Percentiles rank a stretch among this genome's conserved stretches.
phyloP scores from a whole-genome alignment of 2,797 vertebrate genomes.

The Tragopan temminckii region DNA sequence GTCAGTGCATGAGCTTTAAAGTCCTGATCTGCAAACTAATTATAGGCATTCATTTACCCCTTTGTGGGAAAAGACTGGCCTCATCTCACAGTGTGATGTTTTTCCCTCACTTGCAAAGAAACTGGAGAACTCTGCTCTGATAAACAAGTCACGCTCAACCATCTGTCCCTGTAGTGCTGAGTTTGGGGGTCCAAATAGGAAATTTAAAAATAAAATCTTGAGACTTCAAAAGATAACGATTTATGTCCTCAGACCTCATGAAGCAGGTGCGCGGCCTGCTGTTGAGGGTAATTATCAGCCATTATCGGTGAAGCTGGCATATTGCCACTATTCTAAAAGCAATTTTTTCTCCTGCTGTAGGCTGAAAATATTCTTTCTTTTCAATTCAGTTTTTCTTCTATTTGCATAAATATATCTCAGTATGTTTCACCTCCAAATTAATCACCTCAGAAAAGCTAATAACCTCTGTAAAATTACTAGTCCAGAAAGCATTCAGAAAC shows the following conservation, averaged over 20 bases:
- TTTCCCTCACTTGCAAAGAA: neutral
- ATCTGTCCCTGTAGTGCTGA: neutral
- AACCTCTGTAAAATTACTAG: neutral
- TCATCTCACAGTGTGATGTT: neutral
- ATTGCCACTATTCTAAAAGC: slow-evolving; percentile 16
- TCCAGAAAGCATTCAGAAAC: neutral
- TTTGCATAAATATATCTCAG: neutral
- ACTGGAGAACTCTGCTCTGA: accelerated
- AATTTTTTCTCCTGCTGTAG: neutral
- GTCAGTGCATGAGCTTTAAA: neutral
- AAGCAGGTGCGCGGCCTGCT: slow-evolving; percentile 53
- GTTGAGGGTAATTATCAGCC: slow-evolving; percentile 51
- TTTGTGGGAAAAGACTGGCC: neutral
- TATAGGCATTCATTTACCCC: neutral
- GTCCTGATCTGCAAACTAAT: neutral
- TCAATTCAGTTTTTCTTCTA: neutral
- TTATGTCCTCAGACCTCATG: slow-evolving; percentile 12
- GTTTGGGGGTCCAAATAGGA: neutral
- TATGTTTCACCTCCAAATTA: slow-evolving; percentile 16
- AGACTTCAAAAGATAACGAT: neutral
- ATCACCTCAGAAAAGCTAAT: neutral
- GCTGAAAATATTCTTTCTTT: slow-evolving; percentile 1
- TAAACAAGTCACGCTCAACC: neutral
- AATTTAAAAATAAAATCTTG: slow-evolving; percentile 30
- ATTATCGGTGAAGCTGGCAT: slow-evolving; percentile 19